Base-by-base conservation (phyloP, 2,113 vertebrate species). In the Rhodinocichla rosea region DNA sequence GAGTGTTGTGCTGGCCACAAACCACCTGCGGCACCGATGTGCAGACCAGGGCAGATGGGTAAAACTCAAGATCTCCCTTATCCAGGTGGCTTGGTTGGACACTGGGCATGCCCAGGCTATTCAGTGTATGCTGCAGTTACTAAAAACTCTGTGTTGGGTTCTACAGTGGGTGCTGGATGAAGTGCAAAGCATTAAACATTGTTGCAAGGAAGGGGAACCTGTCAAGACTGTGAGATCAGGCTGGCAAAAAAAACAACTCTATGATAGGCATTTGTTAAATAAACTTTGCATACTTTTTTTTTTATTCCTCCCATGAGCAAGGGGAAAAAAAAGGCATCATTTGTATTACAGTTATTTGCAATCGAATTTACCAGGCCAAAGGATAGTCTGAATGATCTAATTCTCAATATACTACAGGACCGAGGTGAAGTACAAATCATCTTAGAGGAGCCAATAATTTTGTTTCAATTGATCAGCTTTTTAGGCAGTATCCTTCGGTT, bases 371-470 rank as follows among this genome's bases (percentile, higher is more conserved):
- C 95, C 95, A 96, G 83, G 97, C 98, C 98, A 96, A 93, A 97
- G 97, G 97, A 98, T 94, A 97, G 98, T 96, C 96, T 94, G 89
- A 97, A 97, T 98, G 98, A 99, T 99, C 99, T 98, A 98, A 99
- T 99, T 99, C 98, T 98, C 98, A 97, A 97, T 98, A 98, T 98
- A 98, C 98, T 98, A 97, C 97, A 97, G 98, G 97, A 99, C 96
- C 40, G 84, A 98, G 98, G 98, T 98, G 98, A 98, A 98, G 98
- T 98, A 99, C 98, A 99, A 99, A 99, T 99, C 98, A 98, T 98
- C 98, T 99, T 98, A 98, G 98, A 98, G 98, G 98, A 98, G 98
- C 98, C 97, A 97, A 98, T 99, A 99, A 99, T 98, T 98, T 94
- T 86, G 97, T 99, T 99, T 98, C 96, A 86, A 99, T 99, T 98